Evolutionary conservation across 2,888 invertebrate species (phyloP).

Genomic region (Resseliella maxima): DNA sequence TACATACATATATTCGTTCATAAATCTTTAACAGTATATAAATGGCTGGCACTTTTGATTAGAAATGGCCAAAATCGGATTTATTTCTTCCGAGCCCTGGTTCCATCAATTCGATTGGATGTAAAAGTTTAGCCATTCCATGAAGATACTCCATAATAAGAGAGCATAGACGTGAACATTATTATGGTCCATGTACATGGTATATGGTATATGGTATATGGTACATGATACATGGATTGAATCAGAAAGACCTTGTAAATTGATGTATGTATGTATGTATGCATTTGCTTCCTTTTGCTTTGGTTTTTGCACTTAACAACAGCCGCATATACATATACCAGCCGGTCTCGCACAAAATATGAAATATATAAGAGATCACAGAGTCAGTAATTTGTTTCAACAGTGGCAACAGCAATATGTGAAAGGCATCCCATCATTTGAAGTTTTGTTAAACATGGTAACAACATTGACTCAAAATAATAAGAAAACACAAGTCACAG

Average conservation of each 20-base stretch:
- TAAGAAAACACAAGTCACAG: background rate
- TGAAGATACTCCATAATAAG: background rate
- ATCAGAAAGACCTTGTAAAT: background rate
- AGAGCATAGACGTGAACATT: background rate
- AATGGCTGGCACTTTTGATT: background rate
- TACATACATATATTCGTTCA: background rate
- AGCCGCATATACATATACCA: background rate
- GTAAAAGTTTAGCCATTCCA: background rate
- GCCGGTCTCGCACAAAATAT: background rate
- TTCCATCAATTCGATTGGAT: slow-evolving; percentile 1
- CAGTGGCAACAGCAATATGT: background rate
- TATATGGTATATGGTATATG: no score
- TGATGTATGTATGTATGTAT: background rate
- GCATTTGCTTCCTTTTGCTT: background rate
- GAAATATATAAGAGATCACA: background rate
- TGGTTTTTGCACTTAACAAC: slow-evolving; percentile 30
- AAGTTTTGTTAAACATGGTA: background rate
- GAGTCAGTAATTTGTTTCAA: background rate
- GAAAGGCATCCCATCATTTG: slow-evolving; percentile 1
- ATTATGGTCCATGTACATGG: no score
- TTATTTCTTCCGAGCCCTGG: background rate
- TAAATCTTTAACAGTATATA: slow-evolving; percentile 30
- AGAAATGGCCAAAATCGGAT: slow-evolving; percentile 13
- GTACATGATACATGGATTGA: background rate
- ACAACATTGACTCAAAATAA: background rate